A percentile compares a stretch with the other conserved stretches of the same genome.
Evolutionary conservation across 30 jellyfish, hydroid and myxozoan species (phyloP).

Genomic region (Hydra vulgaris): DNA sequence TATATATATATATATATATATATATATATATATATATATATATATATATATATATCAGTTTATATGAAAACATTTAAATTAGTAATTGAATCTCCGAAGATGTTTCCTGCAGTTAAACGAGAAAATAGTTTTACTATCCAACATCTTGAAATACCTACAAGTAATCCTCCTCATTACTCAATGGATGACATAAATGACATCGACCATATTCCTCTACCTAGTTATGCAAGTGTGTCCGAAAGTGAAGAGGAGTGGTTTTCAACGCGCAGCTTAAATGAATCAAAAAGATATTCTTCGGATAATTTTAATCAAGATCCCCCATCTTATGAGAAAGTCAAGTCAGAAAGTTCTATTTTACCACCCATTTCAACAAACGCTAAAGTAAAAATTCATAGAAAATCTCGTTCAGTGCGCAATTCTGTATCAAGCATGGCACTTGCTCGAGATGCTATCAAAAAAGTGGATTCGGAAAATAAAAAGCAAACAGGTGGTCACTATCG

Average conservation of each 20-base stretch:
- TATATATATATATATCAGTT: no score
- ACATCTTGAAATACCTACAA: neutral
- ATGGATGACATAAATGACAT: neutral
- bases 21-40: no score
- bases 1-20: no score
- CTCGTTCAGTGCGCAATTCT: conserved; percentile 16
- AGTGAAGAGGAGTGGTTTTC: conserved; percentile 40
- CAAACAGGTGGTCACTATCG: neutral
- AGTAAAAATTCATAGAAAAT: neutral
- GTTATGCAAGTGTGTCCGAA: conserved; percentile 37
- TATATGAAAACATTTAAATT: neutral
- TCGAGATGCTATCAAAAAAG: neutral
- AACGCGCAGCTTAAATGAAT: neutral
- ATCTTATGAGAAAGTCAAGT: conserved; percentile 18
- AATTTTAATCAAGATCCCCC: conserved; percentile 17
- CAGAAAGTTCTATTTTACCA: conserved; percentile 15
- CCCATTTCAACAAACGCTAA: neutral
- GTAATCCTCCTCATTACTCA: conserved; percentile 18
- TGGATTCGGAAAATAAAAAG: neutral
- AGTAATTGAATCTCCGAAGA: conserved; percentile 22
- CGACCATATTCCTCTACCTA: conserved; percentile 14
- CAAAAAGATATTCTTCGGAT: neutral
- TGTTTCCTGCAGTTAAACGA: conserved; percentile 7
- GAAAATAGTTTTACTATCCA: neutral
- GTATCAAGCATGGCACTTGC: conserved; percentile 15